phyloP scores from a whole-genome alignment of 2,888 invertebrate genomes.

The Nephrocerus scutellatus region DNA sequence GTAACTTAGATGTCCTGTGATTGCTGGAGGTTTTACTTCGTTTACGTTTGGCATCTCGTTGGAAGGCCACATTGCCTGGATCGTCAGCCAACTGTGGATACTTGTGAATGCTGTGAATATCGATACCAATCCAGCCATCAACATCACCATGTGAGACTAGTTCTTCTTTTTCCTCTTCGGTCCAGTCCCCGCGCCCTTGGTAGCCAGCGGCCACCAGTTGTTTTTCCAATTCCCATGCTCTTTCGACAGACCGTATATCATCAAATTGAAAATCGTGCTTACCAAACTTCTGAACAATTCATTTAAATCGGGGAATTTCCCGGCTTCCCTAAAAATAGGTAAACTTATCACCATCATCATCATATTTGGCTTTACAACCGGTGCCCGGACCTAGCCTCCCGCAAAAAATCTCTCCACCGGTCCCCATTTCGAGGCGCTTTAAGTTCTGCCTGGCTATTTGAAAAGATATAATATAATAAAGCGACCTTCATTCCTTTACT shows the following conservation, averaged over 20 bases:
- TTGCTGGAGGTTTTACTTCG: conserved; percentile 64
- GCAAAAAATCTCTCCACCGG: too few relatives aligned
- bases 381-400: too few relatives aligned
- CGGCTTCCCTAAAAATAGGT: too few relatives aligned
- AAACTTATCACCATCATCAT: too few relatives aligned
- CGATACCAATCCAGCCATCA: conserved; percentile 83
- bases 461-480: too few relatives aligned
- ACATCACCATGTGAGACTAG: conserved; percentile 81
- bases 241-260: conserved; percentile 83
- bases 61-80: conserved; percentile 88
- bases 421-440: too few relatives aligned
- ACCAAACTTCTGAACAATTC: too few relatives aligned
- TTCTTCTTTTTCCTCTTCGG: conserved; percentile 87
- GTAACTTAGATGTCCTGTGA: conserved; percentile 78
- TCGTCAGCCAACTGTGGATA: conserved; percentile 92
- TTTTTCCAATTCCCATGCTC: conserved; percentile 91
- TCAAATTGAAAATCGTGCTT: too few relatives aligned
- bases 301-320: too few relatives aligned
- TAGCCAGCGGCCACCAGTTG: conserved; percentile 78
- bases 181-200: conserved; percentile 83
- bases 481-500: too few relatives aligned
- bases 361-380: too few relatives aligned
- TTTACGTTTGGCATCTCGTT: conserved; percentile 74
- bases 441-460: too few relatives aligned
- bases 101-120: conserved; percentile 80